phyloP scores from a whole-genome alignment of 2,797 vertebrate genomes.

The Scolopax bukidnonensis region DNA sequence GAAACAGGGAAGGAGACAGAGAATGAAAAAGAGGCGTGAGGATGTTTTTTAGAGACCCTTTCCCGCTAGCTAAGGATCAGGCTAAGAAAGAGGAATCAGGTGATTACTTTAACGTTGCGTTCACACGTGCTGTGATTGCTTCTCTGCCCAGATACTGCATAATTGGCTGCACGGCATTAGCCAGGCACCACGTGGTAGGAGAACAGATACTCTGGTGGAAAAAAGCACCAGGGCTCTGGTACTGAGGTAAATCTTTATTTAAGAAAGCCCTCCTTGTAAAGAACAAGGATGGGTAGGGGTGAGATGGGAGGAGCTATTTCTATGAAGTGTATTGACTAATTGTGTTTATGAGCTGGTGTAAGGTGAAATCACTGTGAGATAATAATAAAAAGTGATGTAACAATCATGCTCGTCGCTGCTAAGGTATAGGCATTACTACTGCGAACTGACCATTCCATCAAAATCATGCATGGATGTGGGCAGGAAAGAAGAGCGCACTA shows the following conservation, averaged over 20 bases:
- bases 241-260: background rate
- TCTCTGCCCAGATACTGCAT: slow-evolving; percentile 74
- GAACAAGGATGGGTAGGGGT: background rate
- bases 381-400: background rate
- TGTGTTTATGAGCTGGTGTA: background rate
- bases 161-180: slow-evolving; percentile 53
- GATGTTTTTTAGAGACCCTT: background rate
- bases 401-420: background rate
- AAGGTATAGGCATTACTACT: background rate
- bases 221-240: background rate
- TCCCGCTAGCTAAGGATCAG: background rate
- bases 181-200: slow-evolving; percentile 24
- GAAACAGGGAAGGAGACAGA: background rate
- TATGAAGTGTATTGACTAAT: background rate
- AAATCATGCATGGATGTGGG: background rate
- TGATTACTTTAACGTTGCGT: background rate
- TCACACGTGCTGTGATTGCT: background rate
- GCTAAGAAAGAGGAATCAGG: background rate
- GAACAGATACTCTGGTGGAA: background rate
- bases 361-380: background rate
- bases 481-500: background rate
- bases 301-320: background rate
- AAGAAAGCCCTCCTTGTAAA: background rate
- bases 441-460: background rate
- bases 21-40: background rate